Conservation (phyloP, 2,888 invertebrate genomes). For the Seira musarum region DNA sequence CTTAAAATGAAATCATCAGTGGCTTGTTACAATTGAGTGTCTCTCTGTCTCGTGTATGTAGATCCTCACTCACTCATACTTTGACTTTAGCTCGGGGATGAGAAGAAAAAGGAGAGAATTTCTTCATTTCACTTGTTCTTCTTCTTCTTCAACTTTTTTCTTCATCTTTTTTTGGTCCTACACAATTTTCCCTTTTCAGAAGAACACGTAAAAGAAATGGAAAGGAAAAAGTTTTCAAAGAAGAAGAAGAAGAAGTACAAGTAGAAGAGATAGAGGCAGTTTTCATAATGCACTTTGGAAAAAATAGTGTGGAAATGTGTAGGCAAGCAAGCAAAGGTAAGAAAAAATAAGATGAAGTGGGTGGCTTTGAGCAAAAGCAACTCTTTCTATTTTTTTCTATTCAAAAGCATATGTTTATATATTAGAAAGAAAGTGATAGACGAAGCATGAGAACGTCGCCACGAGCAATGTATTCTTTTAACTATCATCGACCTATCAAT, state of each 20-base stretch:
- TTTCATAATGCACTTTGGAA: neutral
- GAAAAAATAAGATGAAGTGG: slow-evolving; percentile 23
- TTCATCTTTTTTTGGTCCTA: slow-evolving; percentile 55
- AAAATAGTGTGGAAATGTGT: slow-evolving; percentile 9
- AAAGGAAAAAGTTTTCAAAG: neutral
- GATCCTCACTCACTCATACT: neutral
- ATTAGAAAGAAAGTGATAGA: neutral
- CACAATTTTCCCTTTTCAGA: slow-evolving; percentile 35
- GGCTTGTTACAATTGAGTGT: neutral
- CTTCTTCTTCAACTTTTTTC: neutral
- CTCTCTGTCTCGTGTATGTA: neutral
- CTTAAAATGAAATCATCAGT: neutral
- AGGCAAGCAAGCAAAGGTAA: neutral
- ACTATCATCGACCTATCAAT: slow-evolving; percentile 5
- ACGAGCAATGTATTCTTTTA: slow-evolving; percentile 18
- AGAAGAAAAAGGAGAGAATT: neutral
- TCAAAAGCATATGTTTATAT: neutral
- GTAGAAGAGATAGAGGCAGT: slow-evolving; percentile 11
- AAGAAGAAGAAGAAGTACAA: neutral
- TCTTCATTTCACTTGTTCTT: neutral
- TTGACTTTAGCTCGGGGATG: neutral
- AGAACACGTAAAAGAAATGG: neutral
- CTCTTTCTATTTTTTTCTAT: neutral
- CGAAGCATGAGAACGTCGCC: slow-evolving; percentile 3
- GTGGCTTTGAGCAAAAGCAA: neutral